These are phyloP conservation scores for Synanthedon andrenaeformis DNA, from an alignment of 2,888 invertebrate species.

Conservation along the genomic window DNA sequence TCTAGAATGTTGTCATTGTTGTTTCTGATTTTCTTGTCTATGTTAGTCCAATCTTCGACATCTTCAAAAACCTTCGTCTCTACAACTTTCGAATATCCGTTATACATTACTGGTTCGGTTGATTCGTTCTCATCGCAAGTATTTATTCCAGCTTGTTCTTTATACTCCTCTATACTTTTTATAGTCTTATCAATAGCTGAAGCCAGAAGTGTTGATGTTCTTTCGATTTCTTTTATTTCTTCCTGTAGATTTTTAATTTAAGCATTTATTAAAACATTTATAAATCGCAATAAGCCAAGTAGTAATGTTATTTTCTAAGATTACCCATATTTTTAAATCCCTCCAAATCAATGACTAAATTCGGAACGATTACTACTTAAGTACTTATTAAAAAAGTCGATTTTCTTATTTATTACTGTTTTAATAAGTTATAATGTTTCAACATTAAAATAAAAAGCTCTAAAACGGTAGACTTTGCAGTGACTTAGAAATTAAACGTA, in stretches of 20 bases:
- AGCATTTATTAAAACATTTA: not conserved
- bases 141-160: slow-evolving; percentile 49
- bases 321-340: too few relatives aligned
- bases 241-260: slow-evolving; percentile 26
- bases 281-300: too few relatives aligned
- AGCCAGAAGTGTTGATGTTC: slow-evolving; percentile 50
- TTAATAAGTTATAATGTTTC: too few relatives aligned
- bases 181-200: slow-evolving; percentile 58
- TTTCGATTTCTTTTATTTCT: slow-evolving; percentile 51
- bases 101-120: slow-evolving; percentile 9
- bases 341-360: too few relatives aligned
- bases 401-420: too few relatives aligned
- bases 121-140: slow-evolving; percentile 6
- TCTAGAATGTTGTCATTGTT: not conserved
- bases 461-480: too few relatives aligned
- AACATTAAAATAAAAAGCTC: too few relatives aligned
- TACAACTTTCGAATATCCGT: slow-evolving; percentile 12
- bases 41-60: slow-evolving; percentile 13
- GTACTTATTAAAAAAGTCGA: too few relatives aligned
- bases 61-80: slow-evolving; percentile 11
- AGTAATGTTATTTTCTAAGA: too few relatives aligned
- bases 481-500: too few relatives aligned
- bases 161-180: slow-evolving; percentile 56
- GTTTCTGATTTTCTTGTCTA: slow-evolving; percentile 12
- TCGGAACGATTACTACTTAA: too few relatives aligned